Evolutionary conservation across 2,797 vertebrate species (phyloP).

Genomic region (Phoebastria nigripes): DNA sequence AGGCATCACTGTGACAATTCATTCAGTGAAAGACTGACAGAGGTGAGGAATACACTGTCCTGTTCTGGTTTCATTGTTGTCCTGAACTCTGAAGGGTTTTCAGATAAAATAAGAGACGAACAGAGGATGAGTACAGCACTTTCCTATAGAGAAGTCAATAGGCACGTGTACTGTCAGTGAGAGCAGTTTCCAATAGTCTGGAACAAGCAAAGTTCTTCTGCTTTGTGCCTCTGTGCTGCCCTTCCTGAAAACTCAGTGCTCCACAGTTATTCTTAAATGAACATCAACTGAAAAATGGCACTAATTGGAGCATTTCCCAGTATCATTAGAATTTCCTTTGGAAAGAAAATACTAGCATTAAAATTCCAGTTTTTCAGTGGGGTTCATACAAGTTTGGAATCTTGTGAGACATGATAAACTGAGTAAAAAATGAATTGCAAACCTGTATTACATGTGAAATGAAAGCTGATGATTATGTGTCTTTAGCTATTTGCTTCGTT

Average conservation of each 20-base stretch:
- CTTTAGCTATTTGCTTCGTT: conserved; percentile 6
- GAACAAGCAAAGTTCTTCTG: neutral
- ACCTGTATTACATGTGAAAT: neutral
- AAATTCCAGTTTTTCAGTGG: neutral
- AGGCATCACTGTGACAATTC: neutral
- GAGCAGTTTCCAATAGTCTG: neutral
- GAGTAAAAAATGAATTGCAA: neutral
- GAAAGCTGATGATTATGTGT: neutral
- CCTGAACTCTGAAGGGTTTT: neutral
- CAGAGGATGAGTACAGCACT: neutral
- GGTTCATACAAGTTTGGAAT: neutral
- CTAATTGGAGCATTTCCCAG: neutral
- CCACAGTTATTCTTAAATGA: neutral
- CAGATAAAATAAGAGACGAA: neutral
- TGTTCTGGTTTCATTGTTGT: neutral
- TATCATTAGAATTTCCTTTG: neutral
- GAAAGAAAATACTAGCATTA: neutral
- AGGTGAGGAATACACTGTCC: neutral
- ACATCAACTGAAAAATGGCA: neutral
- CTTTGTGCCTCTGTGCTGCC: neutral
- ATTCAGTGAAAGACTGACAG: neutral
- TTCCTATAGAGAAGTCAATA: neutral
- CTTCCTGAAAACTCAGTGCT: neutral
- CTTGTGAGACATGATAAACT: neutral
- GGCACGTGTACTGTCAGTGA: neutral